phyloP scores from a whole-genome alignment of 1,140 invertebrate species.

The Pseudomyrmex gracilis region DNA sequence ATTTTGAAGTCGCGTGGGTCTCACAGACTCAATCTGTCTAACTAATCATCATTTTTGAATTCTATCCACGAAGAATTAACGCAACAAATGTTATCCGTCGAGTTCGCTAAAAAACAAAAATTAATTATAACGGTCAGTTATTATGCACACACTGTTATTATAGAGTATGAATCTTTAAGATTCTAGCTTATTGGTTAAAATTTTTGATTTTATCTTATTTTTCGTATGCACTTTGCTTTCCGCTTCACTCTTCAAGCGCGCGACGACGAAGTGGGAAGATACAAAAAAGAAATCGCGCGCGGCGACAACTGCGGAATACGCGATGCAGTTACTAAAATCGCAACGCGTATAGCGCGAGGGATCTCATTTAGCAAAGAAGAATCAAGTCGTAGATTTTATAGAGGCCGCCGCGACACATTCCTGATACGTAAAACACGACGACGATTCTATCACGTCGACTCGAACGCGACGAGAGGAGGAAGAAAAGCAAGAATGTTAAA shows the following conservation, averaged over 20 bases:
- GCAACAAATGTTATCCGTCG: no score
- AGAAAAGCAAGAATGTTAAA: neutral
- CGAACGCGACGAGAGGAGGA: slow-evolving; percentile 13
- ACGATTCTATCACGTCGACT: slow-evolving; percentile 1
- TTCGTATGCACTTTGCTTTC: neutral
- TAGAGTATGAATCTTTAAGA: no score
- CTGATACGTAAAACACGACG: slow-evolving; percentile 45
- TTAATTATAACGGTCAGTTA: no score
- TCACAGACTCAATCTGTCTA: no score
- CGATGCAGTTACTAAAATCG: slow-evolving; percentile 5
- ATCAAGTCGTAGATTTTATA: slow-evolving; percentile 65
- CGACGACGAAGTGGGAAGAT: neutral
- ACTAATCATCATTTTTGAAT: no score
- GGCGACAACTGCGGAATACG: no score
- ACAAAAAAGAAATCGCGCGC: slow-evolving; percentile 16
- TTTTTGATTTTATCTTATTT: no score
- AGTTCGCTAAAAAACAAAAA: no score
- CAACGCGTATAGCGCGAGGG: neutral
- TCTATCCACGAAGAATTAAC: no score
- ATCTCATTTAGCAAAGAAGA: slow-evolving; percentile 52
- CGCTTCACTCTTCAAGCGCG: neutral
- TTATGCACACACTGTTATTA: no score
- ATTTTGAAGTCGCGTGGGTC: no score
- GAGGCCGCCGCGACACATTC: slow-evolving; percentile 56
- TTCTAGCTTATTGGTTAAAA: no score